Percentiles rank a stretch among this genome's conserved stretches.
phyloP scores from a whole-genome alignment of 2,797 vertebrate genomes.

The Manis pentadactyla region DNA sequence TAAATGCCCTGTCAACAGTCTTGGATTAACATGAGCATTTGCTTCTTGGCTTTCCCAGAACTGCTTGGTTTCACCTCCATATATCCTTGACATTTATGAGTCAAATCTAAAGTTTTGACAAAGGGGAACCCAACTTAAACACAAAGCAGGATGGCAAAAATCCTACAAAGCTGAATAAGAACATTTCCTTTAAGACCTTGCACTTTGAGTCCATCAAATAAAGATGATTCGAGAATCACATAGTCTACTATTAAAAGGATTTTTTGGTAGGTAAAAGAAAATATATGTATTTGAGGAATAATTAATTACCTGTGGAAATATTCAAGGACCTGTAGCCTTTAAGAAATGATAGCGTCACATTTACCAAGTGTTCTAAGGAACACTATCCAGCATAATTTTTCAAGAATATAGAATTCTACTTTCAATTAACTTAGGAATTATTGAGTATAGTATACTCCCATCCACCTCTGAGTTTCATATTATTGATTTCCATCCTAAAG shows the following conservation, averaged over 20 bases:
- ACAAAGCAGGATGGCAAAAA: slow-evolving; percentile 54
- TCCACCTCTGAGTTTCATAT: neutral
- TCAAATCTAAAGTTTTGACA: slow-evolving; percentile 64
- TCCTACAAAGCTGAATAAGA: neutral
- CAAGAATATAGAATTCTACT: neutral
- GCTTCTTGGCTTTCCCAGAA: slow-evolving; percentile 80
- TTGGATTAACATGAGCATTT: slow-evolving; percentile 81
- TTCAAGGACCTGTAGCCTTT: neutral
- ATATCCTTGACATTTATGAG: slow-evolving; percentile 84
- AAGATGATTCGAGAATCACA: slow-evolving; percentile 9
- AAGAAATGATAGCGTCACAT: neutral
- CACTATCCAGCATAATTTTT: neutral
- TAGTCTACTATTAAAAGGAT: slow-evolving; percentile 12
- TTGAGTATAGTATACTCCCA: neutral
- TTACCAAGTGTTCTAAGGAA: neutral
- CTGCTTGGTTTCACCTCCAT: slow-evolving; percentile 81
- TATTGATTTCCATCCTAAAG: neutral
- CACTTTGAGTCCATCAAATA: neutral
- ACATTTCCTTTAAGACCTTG: neutral
- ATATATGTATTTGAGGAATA: neutral
- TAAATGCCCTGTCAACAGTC: slow-evolving; percentile 72
- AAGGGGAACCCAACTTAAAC: slow-evolving; percentile 67
- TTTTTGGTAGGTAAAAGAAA: neutral
- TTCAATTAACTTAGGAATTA: slow-evolving; percentile 27
- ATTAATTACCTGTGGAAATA: slow-evolving; percentile 36